Evolutionary conservation across 2,113 vertebrate genomes (phyloP), one percentile per base, ranked within the genome.

Genomic region (Odontesthes bonariensis): DNA sequence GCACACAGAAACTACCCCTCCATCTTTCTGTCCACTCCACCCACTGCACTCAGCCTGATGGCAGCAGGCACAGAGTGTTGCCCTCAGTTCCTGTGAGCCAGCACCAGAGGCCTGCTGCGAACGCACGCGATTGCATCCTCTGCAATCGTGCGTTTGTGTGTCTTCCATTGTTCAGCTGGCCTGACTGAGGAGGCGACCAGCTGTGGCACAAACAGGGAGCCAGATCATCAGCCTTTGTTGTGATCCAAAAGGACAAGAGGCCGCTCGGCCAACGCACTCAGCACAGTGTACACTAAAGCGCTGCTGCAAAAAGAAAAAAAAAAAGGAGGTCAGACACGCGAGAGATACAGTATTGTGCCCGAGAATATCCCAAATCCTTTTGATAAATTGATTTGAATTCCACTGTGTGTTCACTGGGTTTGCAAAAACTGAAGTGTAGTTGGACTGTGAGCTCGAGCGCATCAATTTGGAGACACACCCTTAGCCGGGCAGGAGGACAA

Each of bases 131-230:
- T 82, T 85, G 57, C 81, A 69, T 82, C 63, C 33, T 77, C 40
- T 52, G 42, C 33, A 38, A 27, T 32, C 60, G 60, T 80, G 75
- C 17, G 52, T 70, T 35, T 55, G 44, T 73, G 72, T 51, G 17
- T 67, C 7, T 62, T 49, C 86, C 54, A 91, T 92, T 92, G 90
- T 92, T 86, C 71, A 20, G 62, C 56, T 20, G 77, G 73, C 63
- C 83, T 32, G 66, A 64, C 71, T 38, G 73, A 84, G 83, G 84
- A 87, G 88, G 88, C 64, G 61, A 82, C 81, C 88, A 90, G 92
- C 90, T 89, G 88, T 83, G 86, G 77, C 66, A 83, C 83, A 83
- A 89, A 86, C 82, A 60, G 63, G 61, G 77, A 86, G 82, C 81
- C 69, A 66, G 73, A 87, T 79, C 72, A 35, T 75, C 57, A 8